Percentiles rank a stretch among this genome's conserved stretches.
These are phyloP conservation scores for Spheniscus mendiculus DNA, from an alignment of 2,113 vertebrate species.

Conservation along the genomic window DNA sequence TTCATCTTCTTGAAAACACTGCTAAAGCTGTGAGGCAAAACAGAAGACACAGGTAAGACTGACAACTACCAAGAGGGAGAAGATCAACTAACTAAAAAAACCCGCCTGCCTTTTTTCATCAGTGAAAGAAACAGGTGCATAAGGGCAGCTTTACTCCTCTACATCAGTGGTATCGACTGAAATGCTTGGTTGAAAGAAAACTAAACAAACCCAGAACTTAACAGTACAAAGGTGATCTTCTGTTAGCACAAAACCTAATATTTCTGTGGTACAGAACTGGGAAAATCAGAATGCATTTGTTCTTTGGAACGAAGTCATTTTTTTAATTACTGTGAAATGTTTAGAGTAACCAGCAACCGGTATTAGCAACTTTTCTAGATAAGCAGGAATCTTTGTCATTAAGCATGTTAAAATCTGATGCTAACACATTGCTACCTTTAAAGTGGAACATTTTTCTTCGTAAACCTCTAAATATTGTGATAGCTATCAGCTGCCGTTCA, in stretches of 20 bases:
- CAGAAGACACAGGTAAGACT: neutral
- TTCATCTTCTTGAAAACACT: neutral
- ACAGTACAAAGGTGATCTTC: neutral
- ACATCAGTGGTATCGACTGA: neutral
- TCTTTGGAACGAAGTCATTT: neutral
- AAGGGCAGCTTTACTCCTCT: neutral
- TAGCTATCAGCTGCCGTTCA: slow-evolving; percentile 54
- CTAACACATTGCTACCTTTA: slow-evolving; percentile 48
- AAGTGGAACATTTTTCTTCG: slow-evolving; percentile 39
- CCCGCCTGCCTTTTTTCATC: neutral
- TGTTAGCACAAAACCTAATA: neutral
- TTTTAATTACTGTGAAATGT: slow-evolving; percentile 1
- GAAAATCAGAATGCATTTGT: neutral
- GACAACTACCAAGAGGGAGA: neutral
- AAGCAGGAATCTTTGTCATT: neutral
- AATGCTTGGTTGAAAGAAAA: neutral
- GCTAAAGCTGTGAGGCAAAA: neutral
- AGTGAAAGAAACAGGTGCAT: neutral
- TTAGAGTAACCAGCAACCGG: neutral
- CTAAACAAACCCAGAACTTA: neutral
- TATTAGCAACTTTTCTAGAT: slow-evolving; percentile 14
- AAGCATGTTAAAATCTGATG: slow-evolving; percentile 36
- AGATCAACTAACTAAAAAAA: neutral
- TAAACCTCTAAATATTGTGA: slow-evolving; percentile 59
- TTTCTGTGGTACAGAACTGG: neutral